These are phyloP conservation scores for Caretta caretta DNA, from an alignment of 2,113 vertebrate species.

Conservation along the genomic window DNA sequence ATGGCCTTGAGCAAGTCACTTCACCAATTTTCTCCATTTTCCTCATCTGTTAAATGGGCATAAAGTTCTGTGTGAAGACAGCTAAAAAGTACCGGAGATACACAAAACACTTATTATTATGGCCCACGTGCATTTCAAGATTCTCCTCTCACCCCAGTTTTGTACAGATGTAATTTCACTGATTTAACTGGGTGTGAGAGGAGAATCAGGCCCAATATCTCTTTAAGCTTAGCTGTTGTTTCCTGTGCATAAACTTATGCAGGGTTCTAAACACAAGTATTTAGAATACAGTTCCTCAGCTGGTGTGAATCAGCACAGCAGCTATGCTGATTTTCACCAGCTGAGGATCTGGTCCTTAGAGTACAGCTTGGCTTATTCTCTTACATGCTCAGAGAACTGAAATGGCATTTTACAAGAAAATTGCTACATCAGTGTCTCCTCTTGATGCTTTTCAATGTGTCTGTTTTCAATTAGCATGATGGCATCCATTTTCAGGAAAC, in stretches of 20 bases:
- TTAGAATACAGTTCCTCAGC: neutral
- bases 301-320: neutral
- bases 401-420: conserved; percentile 67
- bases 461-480: conserved; percentile 74
- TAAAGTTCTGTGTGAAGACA: neutral
- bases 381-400: conserved; percentile 37
- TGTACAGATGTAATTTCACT: neutral
- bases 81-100: neutral
- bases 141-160: accelerated
- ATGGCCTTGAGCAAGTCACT: neutral
- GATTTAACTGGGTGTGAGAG: neutral
- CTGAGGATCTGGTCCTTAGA: conserved; percentile 2
- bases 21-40: neutral
- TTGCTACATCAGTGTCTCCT: conserved; percentile 50
- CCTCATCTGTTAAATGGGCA: neutral
- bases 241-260: accelerated
- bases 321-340: neutral
- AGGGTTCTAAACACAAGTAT: neutral
- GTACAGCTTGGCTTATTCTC: neutral
- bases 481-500: conserved; percentile 79
- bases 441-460: conserved; percentile 68
- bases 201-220: neutral
- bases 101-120: neutral
- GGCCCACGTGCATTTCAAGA: neutral
- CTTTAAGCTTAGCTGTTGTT: neutral